Evolutionary conservation across 2,888 invertebrate genomes (phyloP).

Genomic region (Dryomyza anilis): DNA sequence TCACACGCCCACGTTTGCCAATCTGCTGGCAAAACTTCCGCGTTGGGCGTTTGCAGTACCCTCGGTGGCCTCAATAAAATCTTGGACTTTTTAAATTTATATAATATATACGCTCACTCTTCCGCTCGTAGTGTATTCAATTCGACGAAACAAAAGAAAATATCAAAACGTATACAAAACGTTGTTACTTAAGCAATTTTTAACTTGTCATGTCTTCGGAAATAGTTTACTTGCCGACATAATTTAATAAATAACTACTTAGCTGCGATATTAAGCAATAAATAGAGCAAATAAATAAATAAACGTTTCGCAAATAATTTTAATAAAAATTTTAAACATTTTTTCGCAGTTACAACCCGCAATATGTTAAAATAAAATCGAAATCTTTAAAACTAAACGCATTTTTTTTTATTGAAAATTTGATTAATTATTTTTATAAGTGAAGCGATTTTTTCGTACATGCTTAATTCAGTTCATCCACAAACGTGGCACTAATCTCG

Average conservation of each 20-base stretch:
- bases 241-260: neutral
- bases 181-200: neutral
- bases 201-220: neutral
- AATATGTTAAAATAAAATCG: neutral
- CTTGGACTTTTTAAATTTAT: constrained; percentile 45
- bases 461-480: constrained; percentile 41
- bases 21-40: constrained; percentile 46
- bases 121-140: neutral
- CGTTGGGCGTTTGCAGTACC: constrained; percentile 51
- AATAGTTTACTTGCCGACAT: neutral
- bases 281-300: too few relatives aligned
- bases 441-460: too few relatives aligned
- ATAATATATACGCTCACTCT: neutral
- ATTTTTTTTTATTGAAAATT: too few relatives aligned
- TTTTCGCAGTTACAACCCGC: too few relatives aligned
- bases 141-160: neutral
- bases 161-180: neutral
- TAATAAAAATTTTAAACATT: too few relatives aligned
- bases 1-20: constrained; percentile 48
- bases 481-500: constrained; percentile 42
- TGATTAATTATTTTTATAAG: too few relatives aligned
- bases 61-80: constrained; percentile 46
- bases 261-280: too few relatives aligned
- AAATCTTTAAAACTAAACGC: neutral
- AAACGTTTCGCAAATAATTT: neutral